A percentile compares a stretch with the other conserved stretches of the same genome.
phyloP scores from a whole-genome alignment of 2,888 invertebrate genomes.

The Eumacrocentrus americanus region DNA sequence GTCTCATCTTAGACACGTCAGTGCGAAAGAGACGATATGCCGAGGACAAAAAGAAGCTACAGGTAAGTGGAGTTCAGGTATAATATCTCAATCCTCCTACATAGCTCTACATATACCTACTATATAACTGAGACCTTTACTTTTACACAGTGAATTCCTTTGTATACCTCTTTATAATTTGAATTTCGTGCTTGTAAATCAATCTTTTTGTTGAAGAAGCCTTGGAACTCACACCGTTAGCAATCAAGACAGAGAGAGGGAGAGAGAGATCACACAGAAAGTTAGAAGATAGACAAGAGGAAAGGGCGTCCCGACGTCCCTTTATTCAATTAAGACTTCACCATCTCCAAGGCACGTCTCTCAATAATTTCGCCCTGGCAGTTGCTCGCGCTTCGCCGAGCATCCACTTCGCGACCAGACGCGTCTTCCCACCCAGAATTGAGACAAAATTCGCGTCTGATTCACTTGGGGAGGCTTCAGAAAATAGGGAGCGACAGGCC shows the following conservation, averaged over 20 bases:
- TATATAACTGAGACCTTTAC: too few species aligned
- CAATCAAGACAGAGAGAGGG: too few species aligned
- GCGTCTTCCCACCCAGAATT: slow-evolving; percentile 30
- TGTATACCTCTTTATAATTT: too few species aligned
- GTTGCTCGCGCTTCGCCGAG: slow-evolving; percentile 16
- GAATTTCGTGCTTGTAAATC: too few species aligned
- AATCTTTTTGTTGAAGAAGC: too few species aligned
- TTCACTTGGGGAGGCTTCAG: slow-evolving; percentile 19
- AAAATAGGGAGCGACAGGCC: slow-evolving; percentile 3
- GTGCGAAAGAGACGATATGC: neutral
- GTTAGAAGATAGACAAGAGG: too few species aligned
- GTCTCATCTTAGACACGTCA: neutral
- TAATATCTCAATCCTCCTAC: slow-evolving; percentile 2
- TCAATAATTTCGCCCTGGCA: neutral
- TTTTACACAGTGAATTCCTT: too few species aligned
- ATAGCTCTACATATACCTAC: too few species aligned
- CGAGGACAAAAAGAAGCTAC: neutral
- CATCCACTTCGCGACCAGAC: slow-evolving; percentile 10
- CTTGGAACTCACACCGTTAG: too few species aligned
- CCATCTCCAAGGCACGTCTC: neutral
- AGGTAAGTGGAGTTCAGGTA: neutral
- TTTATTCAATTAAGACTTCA: slow-evolving; percentile 32
- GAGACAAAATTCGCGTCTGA: slow-evolving; percentile 25
- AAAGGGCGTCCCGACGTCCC: slow-evolving; percentile 19
- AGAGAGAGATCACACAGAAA: neutral